phyloP scores from a whole-genome alignment of 2,888 invertebrate species.

The Belgica antarctica region DNA sequence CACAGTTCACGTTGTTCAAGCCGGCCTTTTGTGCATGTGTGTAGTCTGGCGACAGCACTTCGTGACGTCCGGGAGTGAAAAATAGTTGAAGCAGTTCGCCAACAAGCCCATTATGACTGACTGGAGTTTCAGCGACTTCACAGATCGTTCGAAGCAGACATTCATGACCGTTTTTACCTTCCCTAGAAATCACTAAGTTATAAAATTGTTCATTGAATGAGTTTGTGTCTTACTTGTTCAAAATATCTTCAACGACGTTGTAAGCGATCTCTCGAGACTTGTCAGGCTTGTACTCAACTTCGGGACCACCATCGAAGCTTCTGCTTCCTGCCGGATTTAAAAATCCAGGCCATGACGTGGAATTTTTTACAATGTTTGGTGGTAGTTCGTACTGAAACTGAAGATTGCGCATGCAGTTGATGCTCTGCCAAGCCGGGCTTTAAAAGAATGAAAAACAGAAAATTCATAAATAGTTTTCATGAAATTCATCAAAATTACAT shows the following conservation, averaged over 20 bases:
- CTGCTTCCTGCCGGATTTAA: not conserved
- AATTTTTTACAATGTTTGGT: too few relatives aligned
- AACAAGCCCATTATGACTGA: constrained; percentile 49
- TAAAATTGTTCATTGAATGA: too few relatives aligned
- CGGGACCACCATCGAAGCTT: not conserved
- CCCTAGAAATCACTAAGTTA: constrained; percentile 2
- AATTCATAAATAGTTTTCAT: too few relatives aligned
- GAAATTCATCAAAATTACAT: not conserved
- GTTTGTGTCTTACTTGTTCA: constrained; percentile 46
- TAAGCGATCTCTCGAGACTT: constrained; percentile 51
- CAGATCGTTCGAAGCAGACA: constrained; percentile 52
- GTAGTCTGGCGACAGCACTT: constrained; percentile 59
- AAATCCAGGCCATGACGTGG: not conserved
- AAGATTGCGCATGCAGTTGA: constrained; percentile 21
- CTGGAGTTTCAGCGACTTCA: constrained; percentile 51
- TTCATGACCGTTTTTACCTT: constrained; percentile 48
- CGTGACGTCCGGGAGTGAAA: constrained; percentile 51
- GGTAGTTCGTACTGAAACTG: constrained; percentile 23
- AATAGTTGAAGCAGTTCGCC: constrained; percentile 50
- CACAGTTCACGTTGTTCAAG: constrained; percentile 64
- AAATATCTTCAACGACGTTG: constrained; percentile 49
- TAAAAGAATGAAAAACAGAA: not conserved
- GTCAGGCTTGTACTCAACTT: constrained; percentile 46
- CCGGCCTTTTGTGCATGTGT: constrained; percentile 64
- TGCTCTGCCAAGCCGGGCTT: constrained; percentile 13